Conservation (phyloP, 2,888 invertebrate species). For the Drosophila buzzatii region DNA sequence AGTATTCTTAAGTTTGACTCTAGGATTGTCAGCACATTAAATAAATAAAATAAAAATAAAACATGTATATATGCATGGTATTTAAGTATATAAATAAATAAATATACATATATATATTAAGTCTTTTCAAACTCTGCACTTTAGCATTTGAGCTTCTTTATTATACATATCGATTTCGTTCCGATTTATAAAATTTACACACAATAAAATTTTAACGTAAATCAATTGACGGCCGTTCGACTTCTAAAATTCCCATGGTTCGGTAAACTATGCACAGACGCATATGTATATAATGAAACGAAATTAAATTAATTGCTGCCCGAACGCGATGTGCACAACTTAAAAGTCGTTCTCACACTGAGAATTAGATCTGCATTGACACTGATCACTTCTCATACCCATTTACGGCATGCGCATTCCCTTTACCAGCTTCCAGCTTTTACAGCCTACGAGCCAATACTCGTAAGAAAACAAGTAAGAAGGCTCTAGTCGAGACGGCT, state of each 20-base stretch:
- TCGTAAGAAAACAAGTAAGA: slow-evolving; percentile 23
- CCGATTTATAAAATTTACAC: too few relatives aligned
- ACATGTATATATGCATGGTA: too few relatives aligned
- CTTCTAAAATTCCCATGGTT: slow-evolving; percentile 4
- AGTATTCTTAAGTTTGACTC: too few relatives aligned
- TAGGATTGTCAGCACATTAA: too few relatives aligned
- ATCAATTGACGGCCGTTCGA: background rate
- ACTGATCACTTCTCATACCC: slow-evolving; percentile 13
- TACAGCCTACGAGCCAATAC: slow-evolving; percentile 48
- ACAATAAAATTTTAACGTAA: background rate
- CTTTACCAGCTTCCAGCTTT: slow-evolving; percentile 17
- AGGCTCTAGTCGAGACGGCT: background rate
- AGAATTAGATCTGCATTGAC: slow-evolving; percentile 60
- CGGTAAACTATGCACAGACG: background rate
- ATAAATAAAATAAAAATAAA: too few relatives aligned
- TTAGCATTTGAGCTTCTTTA: too few relatives aligned
- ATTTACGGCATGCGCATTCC: background rate
- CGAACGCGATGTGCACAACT: slow-evolving; percentile 60
- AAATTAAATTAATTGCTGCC: slow-evolving; percentile 14
- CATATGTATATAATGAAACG: background rate
- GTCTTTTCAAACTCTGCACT: too few relatives aligned
- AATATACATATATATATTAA: too few relatives aligned
- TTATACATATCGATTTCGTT: too few relatives aligned
- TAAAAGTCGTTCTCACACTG: slow-evolving; percentile 69
- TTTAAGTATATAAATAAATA: too few relatives aligned